Evolutionary conservation across 2,888 invertebrate species (phyloP), one percentile per base, ranked within the genome.

Genomic region (Latheticus oryzae): DNA sequence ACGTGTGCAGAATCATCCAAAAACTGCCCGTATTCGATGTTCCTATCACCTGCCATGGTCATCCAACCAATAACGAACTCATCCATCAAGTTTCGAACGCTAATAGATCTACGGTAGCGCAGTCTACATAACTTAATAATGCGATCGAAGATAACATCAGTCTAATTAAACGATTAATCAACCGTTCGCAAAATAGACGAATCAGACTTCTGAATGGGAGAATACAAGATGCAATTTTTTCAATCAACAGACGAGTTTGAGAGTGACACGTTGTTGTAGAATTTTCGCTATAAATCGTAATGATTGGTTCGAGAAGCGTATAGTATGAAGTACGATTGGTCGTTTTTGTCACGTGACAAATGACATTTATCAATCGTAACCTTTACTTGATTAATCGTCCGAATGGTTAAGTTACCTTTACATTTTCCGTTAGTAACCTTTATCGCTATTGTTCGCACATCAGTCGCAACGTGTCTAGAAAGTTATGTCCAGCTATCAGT

Each of bases 401-500:
- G n/a, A n/a, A n/a, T n/a, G n/a, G n/a, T n/a, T n/a, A n/a, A n/a
- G n/a, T n/a, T n/a, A n/a, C n/a, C n/a, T n/a, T n/a, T n/a, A n/a
- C n/a, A n/a, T n/a, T n/a, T n/a, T n/a, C n/a, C n/a, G n/a, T n/a
- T n/a, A n/a, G n/a, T 37, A 37, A 50, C 47, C 47, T 48, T 37
- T 51, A 33, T 19, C 33, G 43, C 33, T 21, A 26, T 24, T 35
- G 47, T 57, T 57, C 57, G 57, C 52, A 57, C 57, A 57, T 52
- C 45, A 37, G 26, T 57, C 51, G 19, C 32, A 38, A 42, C 45
- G 38, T 54, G 40, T 47, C 19, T 57, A 67, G 69, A 69, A 69
- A 69, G 69, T 66, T 68, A 66, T 66, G 69, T 69, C 69, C 69
- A 69, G 66, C 64, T 62, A 68, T 68, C 67, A 58, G 60, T 56